A percentile compares a stretch with the other conserved stretches of the same genome.
These are phyloP conservation scores for Palythoa heliodiscus DNA, from an alignment of 92 coral and sea anemone species.

Conservation along the genomic window DNA sequence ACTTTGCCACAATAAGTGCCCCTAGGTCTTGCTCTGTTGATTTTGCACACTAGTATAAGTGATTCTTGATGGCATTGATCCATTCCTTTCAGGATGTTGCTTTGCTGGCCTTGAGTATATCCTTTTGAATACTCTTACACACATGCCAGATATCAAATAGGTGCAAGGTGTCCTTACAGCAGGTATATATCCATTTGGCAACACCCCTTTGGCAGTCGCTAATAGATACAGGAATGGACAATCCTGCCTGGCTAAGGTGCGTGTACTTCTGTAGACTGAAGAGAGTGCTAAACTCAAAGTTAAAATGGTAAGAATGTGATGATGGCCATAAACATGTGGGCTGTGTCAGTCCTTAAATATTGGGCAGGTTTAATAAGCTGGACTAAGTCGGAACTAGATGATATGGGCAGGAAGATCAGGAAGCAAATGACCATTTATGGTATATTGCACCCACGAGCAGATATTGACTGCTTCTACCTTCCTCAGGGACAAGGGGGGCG, in stretches of 20 bases:
- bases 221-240: conserved; percentile 11
- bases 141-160: conserved; percentile 43
- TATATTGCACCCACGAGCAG: no score
- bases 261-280: no score
- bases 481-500: no score
- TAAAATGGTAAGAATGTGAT: no score
- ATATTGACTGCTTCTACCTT: no score
- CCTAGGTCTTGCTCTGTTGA: conserved; percentile 31
- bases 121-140: conserved; percentile 19
- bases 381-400: no score
- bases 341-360: no score
- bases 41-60: conserved; percentile 33
- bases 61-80: conserved; percentile 14
- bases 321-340: no score
- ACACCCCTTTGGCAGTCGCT: conserved; percentile 44
- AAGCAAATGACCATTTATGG: no score
- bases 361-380: no score
- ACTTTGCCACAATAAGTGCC: conserved; percentile 2
- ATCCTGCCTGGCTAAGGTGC: not conserved
- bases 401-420: no score
- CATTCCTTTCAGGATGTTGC: conserved; percentile 16
- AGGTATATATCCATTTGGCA: conserved; percentile 4
- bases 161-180: conserved; percentile 14
- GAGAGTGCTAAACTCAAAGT: no score
- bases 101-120: conserved; percentile 19